Conservation (phyloP, 2,113 vertebrate species). For the Charina bottae region DNA sequence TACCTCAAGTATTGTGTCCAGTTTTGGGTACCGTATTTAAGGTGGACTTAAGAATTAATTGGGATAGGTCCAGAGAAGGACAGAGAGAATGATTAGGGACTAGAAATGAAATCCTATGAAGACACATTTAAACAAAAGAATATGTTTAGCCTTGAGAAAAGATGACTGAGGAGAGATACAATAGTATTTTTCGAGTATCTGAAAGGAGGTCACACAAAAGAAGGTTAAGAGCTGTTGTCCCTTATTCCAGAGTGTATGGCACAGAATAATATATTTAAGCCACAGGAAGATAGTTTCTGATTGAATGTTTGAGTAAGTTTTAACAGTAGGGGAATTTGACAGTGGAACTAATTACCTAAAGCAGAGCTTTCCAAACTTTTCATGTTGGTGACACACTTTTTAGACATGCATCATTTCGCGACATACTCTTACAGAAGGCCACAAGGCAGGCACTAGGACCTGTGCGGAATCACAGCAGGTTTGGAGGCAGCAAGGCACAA, state of each 20-base stretch:
- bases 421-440: too few relatives aligned
- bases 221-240: neutral
- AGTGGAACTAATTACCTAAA: neutral
- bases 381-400: too few relatives aligned
- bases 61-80: neutral
- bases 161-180: neutral
- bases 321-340: neutral
- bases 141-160: neutral
- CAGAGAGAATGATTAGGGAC: neutral
- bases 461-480: too few relatives aligned
- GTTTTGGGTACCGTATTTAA: neutral
- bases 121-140: neutral
- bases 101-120: neutral
- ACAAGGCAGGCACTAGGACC: too few relatives aligned
- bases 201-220: neutral
- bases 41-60: neutral
- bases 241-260: neutral
- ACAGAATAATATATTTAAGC: neutral
- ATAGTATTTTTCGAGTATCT: neutral
- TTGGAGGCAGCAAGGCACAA: too few relatives aligned
- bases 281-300: neutral
- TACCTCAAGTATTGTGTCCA: neutral
- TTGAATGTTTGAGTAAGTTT: neutral
- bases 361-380: too few relatives aligned
- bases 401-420: too few relatives aligned